Evolutionary conservation across 2,888 invertebrate genomes (phyloP).

Genomic region (Timema cristinae): DNA sequence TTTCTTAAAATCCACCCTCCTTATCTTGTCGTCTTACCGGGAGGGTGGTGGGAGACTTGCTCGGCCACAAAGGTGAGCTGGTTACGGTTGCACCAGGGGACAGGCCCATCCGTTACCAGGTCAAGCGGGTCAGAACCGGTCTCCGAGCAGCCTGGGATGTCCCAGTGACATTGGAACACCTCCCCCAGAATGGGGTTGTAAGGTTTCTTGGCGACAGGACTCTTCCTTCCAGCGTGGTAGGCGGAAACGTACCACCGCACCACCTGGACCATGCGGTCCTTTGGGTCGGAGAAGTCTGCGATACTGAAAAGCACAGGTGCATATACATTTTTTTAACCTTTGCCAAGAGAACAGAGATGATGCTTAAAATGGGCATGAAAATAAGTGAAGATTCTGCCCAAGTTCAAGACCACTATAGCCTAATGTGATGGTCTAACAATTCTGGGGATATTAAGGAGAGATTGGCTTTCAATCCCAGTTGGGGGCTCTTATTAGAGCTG

Average conservation of each 20-base stretch:
- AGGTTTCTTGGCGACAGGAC: conserved; percentile 96
- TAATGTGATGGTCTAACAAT: no score
- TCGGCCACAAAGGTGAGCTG: conserved; percentile 94
- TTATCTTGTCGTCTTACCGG: conserved; percentile 56
- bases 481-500: no score
- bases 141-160: conserved; percentile 49
- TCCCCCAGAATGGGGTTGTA: conserved; percentile 99
- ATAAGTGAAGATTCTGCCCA: no score
- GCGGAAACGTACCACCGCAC: conserved; percentile 97
- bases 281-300: conserved; percentile 79
- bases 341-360: no score
- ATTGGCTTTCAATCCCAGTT: no score
- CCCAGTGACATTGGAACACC: conserved; percentile 87
- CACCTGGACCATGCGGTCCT: conserved; percentile 90
- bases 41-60: conserved; percentile 99
- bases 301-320: conserved; percentile 56
- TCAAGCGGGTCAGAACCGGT: conserved; percentile 5
- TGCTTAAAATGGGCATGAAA: no score
- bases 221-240: conserved; percentile 97
- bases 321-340: no score
- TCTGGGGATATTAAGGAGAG: no score
- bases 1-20: neutral
- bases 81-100: conserved; percentile 84
- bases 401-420: no score
- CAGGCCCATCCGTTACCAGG: conserved; percentile 71